Evolutionary conservation across 2,888 invertebrate species (phyloP).

Genomic region (Heteropelma amictum): DNA sequence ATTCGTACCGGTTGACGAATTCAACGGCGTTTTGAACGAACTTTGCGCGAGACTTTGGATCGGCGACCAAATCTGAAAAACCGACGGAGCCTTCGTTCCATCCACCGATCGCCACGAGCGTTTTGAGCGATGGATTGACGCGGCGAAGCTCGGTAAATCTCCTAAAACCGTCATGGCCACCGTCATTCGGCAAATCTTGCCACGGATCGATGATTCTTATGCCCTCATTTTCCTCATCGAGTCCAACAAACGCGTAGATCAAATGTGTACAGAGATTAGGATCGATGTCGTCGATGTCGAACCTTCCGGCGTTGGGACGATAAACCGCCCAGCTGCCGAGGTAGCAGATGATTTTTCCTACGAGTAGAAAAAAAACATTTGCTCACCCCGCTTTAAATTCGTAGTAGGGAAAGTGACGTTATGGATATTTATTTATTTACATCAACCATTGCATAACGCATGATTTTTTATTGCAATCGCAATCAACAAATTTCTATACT

Average conservation of each 20-base stretch:
- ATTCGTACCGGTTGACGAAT: conserved; percentile 80
- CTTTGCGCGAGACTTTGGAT: conserved; percentile 75
- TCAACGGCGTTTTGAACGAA: conserved; percentile 81
- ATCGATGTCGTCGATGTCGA: conserved; percentile 84
- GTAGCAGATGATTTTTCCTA: conserved; percentile 86
- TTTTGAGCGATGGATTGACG: conserved; percentile 80
- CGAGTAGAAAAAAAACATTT: no score
- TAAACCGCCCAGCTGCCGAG: conserved; percentile 88
- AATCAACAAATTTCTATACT: no score
- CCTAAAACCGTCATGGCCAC: conserved; percentile 78
- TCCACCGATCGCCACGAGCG: conserved; percentile 84
- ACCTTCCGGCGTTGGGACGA: conserved; percentile 83
- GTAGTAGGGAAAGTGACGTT: no score
- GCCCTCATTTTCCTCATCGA: conserved; percentile 78
- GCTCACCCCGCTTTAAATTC: no score
- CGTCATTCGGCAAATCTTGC: conserved; percentile 81
- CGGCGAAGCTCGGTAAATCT: conserved; percentile 80
- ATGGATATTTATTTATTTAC: no score
- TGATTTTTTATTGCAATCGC: no score
- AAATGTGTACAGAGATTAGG: conserved; percentile 86
- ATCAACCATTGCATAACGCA: no score
- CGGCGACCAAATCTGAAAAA: conserved; percentile 82
- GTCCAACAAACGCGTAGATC: conserved; percentile 87
- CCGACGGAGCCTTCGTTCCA: conserved; percentile 84
- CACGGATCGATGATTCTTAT: conserved; percentile 82